Evolutionary conservation across 37 sponge, comb jelly and placozoan genomes (phyloP).

Genomic region (Beroe ovata): DNA sequence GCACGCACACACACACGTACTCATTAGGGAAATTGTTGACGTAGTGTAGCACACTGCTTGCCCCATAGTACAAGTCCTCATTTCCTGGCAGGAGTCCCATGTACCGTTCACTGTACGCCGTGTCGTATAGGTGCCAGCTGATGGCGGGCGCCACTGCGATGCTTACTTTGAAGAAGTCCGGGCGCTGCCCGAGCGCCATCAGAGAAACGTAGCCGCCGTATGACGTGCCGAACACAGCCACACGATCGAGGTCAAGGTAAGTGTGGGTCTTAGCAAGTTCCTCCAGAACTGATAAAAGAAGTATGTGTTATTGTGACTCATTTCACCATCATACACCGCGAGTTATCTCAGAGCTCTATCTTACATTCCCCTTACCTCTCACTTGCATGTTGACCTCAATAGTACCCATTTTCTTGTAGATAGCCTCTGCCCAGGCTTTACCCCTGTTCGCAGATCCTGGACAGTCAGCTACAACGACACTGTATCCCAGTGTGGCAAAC

Average conservation of each 20-base stretch:
- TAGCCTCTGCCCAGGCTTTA: slow-evolving; percentile 47
- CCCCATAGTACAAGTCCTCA: slow-evolving; percentile 67
- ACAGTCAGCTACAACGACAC: slow-evolving; percentile 55
- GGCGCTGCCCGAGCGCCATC: slow-evolving; percentile 76
- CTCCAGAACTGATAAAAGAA: slow-evolving; percentile 68
- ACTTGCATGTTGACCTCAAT: slow-evolving; percentile 63
- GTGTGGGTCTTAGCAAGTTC: slow-evolving; percentile 68
- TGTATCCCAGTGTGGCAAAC: slow-evolving; percentile 64
- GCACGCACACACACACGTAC: slow-evolving; percentile 57
- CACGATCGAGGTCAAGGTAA: slow-evolving; percentile 74
- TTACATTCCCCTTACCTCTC: slow-evolving; percentile 12
- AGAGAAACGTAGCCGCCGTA: slow-evolving; percentile 92
- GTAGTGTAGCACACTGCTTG: slow-evolving; percentile 68
- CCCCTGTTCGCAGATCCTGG: slow-evolving; percentile 58
- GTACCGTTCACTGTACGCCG: slow-evolving; percentile 89
- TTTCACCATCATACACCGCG: too few species aligned
- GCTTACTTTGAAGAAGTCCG: slow-evolving; percentile 80
- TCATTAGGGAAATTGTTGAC: slow-evolving; percentile 67
- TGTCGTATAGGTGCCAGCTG: slow-evolving; percentile 83
- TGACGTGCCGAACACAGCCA: slow-evolving; percentile 84
- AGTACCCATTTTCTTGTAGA: slow-evolving; percentile 63
- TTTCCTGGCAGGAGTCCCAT: slow-evolving; percentile 70
- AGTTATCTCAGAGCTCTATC: too few species aligned
- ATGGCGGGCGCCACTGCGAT: slow-evolving; percentile 85
- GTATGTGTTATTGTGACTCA: not conserved